phyloP scores from a whole-genome alignment of 2,888 invertebrate species.

The Abrostola triplasia region DNA sequence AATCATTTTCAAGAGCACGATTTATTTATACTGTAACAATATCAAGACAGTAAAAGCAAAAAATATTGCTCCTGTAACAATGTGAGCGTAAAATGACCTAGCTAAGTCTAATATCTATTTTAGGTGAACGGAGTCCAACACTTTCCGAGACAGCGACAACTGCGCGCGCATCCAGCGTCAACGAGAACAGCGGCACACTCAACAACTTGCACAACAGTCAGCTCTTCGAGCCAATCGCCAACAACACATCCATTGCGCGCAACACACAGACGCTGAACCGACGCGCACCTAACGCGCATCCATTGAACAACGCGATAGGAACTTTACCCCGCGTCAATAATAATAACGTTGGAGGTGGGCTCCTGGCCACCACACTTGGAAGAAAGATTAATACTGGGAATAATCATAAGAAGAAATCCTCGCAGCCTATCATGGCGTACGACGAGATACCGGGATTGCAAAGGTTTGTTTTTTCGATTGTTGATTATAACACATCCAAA shows the following conservation, averaged over 20 bases:
- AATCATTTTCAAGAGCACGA: no score
- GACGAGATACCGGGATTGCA: conserved; percentile 89
- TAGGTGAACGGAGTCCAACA: conserved; percentile 93
- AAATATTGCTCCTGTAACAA: no score
- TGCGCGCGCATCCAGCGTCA: conserved; percentile 92
- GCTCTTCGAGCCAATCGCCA: conserved; percentile 69
- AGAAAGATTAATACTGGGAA: conserved; percentile 86
- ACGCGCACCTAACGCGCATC: conserved; percentile 73
- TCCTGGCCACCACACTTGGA: conserved; percentile 80
- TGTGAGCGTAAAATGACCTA: no score
- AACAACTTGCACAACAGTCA: conserved; percentile 72
- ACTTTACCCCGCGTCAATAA: conserved; percentile 83
- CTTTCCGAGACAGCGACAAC: conserved; percentile 95
- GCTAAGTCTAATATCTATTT: conserved; percentile 24
- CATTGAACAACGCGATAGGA: conserved; percentile 82
- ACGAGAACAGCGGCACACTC: conserved; percentile 78
- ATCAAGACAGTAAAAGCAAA: no score
- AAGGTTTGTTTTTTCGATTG: conserved; percentile 63
- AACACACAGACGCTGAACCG: conserved; percentile 83
- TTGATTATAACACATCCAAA: background rate
- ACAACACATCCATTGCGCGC: conserved; percentile 74
- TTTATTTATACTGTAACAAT: no score
- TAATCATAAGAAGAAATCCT: conserved; percentile 84
- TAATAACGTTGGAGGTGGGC: conserved; percentile 71
- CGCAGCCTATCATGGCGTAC: conserved; percentile 87